Percentiles rank a stretch among this genome's conserved stretches.
These are phyloP conservation scores for Hermaeophaga mercurialis DNA, from an alignment of 2,888 invertebrate species.

Conservation along the genomic window DNA sequence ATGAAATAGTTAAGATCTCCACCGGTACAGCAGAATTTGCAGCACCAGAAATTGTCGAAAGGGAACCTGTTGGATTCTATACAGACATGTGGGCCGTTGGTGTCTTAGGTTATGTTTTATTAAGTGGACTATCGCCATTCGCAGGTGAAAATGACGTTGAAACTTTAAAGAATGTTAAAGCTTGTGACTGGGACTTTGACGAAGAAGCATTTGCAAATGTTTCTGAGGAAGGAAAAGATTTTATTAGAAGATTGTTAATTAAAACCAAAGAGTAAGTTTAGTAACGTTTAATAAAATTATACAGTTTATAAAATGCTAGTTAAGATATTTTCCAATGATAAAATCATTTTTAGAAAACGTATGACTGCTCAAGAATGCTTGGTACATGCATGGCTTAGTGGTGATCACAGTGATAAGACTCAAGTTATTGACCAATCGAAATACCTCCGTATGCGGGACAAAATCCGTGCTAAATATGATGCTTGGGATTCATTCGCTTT, in stretches of 20 bases:
- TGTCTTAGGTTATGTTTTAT: slow-evolving; percentile 95
- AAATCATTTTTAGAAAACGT: slow-evolving; percentile 71
- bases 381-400: slow-evolving; percentile 92
- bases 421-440: slow-evolving; percentile 81
- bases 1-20: slow-evolving; percentile 97
- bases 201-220: slow-evolving; percentile 92
- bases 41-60: slow-evolving; percentile 97
- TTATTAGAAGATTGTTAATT: slow-evolving; percentile 89
- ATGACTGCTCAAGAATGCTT: slow-evolving; percentile 98
- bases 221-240: slow-evolving; percentile 97
- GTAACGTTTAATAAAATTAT: not conserved
- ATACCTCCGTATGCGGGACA: slow-evolving; percentile 86
- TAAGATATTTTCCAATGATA: not conserved
- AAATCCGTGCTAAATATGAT: slow-evolving; percentile 81
- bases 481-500: slow-evolving; percentile 84
- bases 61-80: slow-evolving; percentile 99
- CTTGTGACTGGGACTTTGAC: slow-evolving; percentile 99
- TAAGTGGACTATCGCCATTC: slow-evolving; percentile 98
- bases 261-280: slow-evolving; percentile 86
- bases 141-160: slow-evolving; percentile 98
- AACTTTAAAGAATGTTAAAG: slow-evolving; percentile 96
- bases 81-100: slow-evolving; percentile 99
- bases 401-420: slow-evolving; percentile 78
- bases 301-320: too few relatives aligned
- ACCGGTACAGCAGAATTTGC: slow-evolving; percentile 99